A percentile compares a stretch with the other conserved stretches of the same genome.
These are phyloP conservation scores for Cliona cf. orientalis DNA, from an alignment of 37 sponge, comb jelly and placozoan genomes.

Conservation along the genomic window DNA sequence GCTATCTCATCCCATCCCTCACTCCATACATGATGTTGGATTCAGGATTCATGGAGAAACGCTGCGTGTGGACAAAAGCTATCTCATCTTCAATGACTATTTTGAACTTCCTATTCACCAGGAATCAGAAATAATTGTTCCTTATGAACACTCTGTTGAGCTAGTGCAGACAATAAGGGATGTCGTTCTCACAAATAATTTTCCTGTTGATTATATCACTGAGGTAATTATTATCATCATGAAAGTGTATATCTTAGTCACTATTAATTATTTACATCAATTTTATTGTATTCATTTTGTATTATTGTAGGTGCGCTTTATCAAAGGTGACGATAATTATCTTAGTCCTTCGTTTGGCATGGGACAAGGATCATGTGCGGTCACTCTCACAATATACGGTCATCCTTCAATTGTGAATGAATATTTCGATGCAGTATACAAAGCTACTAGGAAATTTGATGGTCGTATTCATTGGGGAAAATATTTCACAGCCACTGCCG, in stretches of 20 bases:
- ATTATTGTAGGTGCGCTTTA: slow-evolving; percentile 52
- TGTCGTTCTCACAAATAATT: slow-evolving; percentile 16
- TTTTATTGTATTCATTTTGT: neutral
- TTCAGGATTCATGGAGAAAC: slow-evolving; percentile 19
- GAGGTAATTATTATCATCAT: slow-evolving; percentile 32
- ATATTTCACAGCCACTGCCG: slow-evolving; percentile 18
- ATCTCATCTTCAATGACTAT: slow-evolving; percentile 55
- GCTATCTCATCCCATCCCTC: slow-evolving; percentile 30
- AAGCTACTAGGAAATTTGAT: slow-evolving; percentile 29
- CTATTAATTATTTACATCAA: neutral
- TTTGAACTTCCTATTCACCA: slow-evolving; percentile 64
- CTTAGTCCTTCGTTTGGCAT: slow-evolving; percentile 40
- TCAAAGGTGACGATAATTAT: slow-evolving; percentile 44
- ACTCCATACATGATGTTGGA: slow-evolving; percentile 37
- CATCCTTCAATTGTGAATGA: neutral
- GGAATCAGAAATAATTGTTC: slow-evolving; percentile 59
- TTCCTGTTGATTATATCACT: slow-evolving; percentile 69
- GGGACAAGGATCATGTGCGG: slow-evolving; percentile 33
- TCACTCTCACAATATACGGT: slow-evolving; percentile 67
- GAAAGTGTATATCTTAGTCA: neutral
- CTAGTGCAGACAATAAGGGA: slow-evolving; percentile 24
- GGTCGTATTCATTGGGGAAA: slow-evolving; percentile 62
- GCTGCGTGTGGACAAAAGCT: slow-evolving; percentile 49
- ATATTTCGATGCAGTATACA: slow-evolving; percentile 46
- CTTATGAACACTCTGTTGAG: slow-evolving; percentile 28